phyloP scores from a whole-genome alignment of 2,888 invertebrate genomes.

The Synanthedon formicaeformis region DNA sequence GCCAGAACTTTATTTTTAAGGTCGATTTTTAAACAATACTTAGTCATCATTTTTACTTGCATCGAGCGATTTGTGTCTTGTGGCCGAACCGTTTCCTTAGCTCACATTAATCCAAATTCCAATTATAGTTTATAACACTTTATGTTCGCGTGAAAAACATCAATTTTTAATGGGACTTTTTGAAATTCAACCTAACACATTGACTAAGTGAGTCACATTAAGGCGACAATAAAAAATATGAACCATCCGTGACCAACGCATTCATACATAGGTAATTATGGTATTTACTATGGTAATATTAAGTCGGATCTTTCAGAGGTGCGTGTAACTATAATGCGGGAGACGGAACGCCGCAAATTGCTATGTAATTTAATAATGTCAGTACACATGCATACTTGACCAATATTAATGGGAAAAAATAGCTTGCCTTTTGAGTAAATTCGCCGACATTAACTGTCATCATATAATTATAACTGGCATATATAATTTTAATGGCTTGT shows the following conservation, averaged over 20 bases:
- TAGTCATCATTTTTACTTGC: too few relatives aligned
- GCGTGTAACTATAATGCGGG: slow-evolving; percentile 15
- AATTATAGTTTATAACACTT: too few relatives aligned
- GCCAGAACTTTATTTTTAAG: too few relatives aligned
- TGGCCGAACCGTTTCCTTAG: too few relatives aligned
- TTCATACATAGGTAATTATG: slow-evolving; percentile 15
- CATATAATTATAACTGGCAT: slow-evolving; percentile 7
- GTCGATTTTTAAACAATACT: too few relatives aligned
- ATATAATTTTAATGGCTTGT: background rate
- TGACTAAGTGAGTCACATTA: slow-evolving; percentile 17
- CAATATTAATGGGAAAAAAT: slow-evolving; percentile 15
- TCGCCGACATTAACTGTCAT: slow-evolving; percentile 21
- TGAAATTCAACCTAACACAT: background rate
- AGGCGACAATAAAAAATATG: slow-evolving; percentile 14
- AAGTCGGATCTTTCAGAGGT: slow-evolving; percentile 19
- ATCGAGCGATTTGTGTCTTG: too few relatives aligned
- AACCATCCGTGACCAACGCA: slow-evolving; percentile 19
- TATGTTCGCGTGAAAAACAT: background rate
- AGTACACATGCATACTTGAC: slow-evolving; percentile 14
- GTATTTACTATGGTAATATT: slow-evolving; percentile 30
- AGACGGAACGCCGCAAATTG: slow-evolving; percentile 19
- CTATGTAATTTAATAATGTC: slow-evolving; percentile 26
- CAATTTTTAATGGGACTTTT: background rate
- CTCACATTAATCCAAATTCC: too few relatives aligned
- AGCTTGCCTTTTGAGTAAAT: slow-evolving; percentile 9